Evolutionary conservation across 2,797 vertebrate genomes (phyloP), one percentile per base, ranked within the genome.

Genomic region (Crocidura indochinensis): DNA sequence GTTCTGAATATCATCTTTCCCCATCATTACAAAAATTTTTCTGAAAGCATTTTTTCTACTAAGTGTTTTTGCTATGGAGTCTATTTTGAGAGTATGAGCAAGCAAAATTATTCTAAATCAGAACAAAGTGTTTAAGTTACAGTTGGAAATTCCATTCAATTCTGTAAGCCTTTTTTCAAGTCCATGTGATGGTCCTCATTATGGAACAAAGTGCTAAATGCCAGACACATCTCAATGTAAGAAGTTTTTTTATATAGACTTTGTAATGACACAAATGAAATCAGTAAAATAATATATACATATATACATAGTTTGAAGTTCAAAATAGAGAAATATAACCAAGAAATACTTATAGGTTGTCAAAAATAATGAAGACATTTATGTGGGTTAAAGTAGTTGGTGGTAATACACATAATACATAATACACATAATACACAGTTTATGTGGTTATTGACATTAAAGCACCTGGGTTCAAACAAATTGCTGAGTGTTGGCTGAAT

Each of bases 1-100:
- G 94, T 96, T 94, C 79, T 91, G 89, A 95, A 93, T 90, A 64
- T 87, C 68, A 51, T 77, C 60, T 93, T 95, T 90, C 26, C 47
- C 82, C 17, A 27, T 94, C 84, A 90, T 94, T 92, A 91, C 51
- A 88, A 94, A 95, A 93, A 84, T 65, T 79, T 88, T 80, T 94
- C 75, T 94, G 94, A 96, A 96, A 96, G 89, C 94, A 95, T 95
- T 96, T 77, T 96, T 94, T 92, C 53, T 88, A 62, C 79, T 94
- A 84, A 94, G 74, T 95, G 64, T 56, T 68, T 68, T 92, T 46
- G 65, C 14, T 75, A 46, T 83, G n/a, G 71, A 90, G 31, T 93
- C 89, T 95, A 94, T 96, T 97, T 96, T 93, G 87, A 92, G 90
- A 77, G 76, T 86, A 84, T 82, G 79, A 95, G 46, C 60, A 93